Base-by-base conservation (phyloP, 2,797 vertebrate species). In the Arctocebus calabarensis region DNA sequence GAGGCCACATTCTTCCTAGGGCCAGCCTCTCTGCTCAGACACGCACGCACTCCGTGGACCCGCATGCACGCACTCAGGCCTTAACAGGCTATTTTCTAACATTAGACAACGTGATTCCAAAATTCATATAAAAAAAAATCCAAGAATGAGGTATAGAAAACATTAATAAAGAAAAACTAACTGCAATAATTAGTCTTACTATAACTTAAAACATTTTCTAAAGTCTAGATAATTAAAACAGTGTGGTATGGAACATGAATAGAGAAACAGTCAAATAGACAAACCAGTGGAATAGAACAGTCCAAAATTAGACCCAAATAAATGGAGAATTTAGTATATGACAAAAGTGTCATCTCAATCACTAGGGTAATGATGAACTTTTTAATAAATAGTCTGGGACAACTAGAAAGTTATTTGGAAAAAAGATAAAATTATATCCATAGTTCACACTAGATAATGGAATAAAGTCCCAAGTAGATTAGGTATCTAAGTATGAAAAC, bases 391-490 rank as follows among this genome's bases (percentile, higher is more conserved):
- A 88, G 68, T 94, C 68, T 88, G 59, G 34, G 94, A 78, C 45
- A 74, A 70, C n/a, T 75, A 85, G 57, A 17, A 61, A 88, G 7
- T 86, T 22, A 94, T 70, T 91, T 88, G 25, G 68, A 32, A 77
- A 79, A 88, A 94, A 77, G 37, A 86, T 91, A 75, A 77, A 97
- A 87, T 91, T 85, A 71, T 64, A 94, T 57, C n/a, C 57, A 66
- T 66, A 93, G 29, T n/a, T 57, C 83, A 94, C 12, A 78, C 57
- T 1, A 4, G 57, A 52, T 1, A 70, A 2, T 52, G 82, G 34
- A 88, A 84, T 84, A 90, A 95, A 89, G 19, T 88, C 37, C 37
- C 29, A 81, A 94, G 34, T 90, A 11, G 20, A 94, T 91, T 89
- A 37, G 14, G 17, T 2, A 70, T 62, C 71, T 92, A 88, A 78